phyloP scores from a whole-genome alignment of 1,140 invertebrate species.

The Tribolium madens region DNA sequence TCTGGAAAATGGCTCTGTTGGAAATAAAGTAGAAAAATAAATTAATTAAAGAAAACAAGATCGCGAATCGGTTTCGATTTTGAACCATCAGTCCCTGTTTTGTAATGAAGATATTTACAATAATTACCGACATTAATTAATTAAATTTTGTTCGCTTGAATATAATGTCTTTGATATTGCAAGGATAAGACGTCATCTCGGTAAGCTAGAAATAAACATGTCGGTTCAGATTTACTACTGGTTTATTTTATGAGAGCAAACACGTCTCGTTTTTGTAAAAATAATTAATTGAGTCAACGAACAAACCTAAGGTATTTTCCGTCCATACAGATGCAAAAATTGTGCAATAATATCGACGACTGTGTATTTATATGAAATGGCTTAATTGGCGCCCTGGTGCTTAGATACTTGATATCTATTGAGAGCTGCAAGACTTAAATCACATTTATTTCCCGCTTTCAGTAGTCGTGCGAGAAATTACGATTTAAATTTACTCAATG shows the following conservation, averaged over 20 bases:
- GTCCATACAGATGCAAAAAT: not conserved
- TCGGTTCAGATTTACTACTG: conserved; percentile 27
- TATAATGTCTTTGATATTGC: conserved; percentile 30
- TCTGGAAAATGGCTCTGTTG: not conserved
- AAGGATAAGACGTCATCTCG: conserved; percentile 30
- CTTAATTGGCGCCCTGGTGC: conserved; percentile 29
- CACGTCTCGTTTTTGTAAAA: conserved; percentile 19
- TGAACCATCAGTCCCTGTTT: not conserved
- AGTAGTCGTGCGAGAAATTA: conserved; percentile 5
- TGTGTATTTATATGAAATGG: conserved; percentile 23
- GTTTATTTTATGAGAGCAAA: conserved; percentile 20
- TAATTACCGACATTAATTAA: conserved; percentile 28
- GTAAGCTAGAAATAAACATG: conserved; percentile 22
- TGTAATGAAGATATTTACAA: conserved; percentile 24
- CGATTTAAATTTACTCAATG: not conserved
- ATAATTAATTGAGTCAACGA: conserved; percentile 29
- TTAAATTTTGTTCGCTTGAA: conserved; percentile 19
- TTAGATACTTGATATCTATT: conserved; percentile 25
- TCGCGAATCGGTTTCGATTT: not conserved
- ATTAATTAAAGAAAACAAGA: conserved; percentile 3
- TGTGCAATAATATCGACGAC: not conserved
- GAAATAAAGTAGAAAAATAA: conserved; percentile 2
- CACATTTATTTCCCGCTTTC: conserved; percentile 28
- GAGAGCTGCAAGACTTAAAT: conserved; percentile 15
- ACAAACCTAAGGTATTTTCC: conserved; percentile 6